A percentile compares a stretch with the other conserved stretches of the same genome.
Conservation (phyloP, 2,888 invertebrate genomes). For the Heliconius ethilla region DNA sequence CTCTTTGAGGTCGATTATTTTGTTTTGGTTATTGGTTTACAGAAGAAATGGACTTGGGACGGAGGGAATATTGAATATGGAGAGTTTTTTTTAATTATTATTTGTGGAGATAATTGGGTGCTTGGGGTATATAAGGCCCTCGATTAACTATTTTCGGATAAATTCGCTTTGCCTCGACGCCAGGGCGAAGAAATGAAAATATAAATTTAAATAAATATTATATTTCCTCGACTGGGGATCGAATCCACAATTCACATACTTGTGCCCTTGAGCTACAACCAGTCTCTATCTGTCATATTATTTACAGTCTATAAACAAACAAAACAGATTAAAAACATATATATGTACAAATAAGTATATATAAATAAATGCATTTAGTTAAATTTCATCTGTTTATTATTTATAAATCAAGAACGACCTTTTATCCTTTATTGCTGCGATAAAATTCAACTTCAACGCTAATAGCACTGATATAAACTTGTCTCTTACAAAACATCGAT, state of each 20-base stretch:
- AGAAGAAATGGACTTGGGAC: neutral
- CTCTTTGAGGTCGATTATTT: conserved; percentile 54
- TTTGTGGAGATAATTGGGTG: neutral
- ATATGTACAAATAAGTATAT: neutral
- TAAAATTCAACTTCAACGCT: conserved; percentile 58
- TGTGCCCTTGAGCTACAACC: too few species aligned
- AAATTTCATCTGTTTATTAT: conserved; percentile 66
- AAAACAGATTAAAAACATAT: neutral
- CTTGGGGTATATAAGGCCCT: too few species aligned
- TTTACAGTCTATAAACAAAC: neutral
- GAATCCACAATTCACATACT: too few species aligned
- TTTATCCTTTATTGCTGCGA: conserved; percentile 58
- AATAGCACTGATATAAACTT: conserved; percentile 53
- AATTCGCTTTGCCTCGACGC: too few species aligned
- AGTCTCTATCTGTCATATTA: neutral
- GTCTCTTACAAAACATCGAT: conserved; percentile 38
- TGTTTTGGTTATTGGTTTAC: conserved; percentile 39
- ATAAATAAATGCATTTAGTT: conserved; percentile 32
- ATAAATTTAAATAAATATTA: too few species aligned
- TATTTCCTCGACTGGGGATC: too few species aligned
- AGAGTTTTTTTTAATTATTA: neutral
- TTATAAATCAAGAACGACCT: conserved; percentile 44
- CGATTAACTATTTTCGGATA: too few species aligned
- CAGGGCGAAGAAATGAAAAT: too few species aligned
- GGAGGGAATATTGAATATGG: neutral